phyloP scores from a whole-genome alignment of 2,797 vertebrate species.

The Aphelocoma californica region DNA sequence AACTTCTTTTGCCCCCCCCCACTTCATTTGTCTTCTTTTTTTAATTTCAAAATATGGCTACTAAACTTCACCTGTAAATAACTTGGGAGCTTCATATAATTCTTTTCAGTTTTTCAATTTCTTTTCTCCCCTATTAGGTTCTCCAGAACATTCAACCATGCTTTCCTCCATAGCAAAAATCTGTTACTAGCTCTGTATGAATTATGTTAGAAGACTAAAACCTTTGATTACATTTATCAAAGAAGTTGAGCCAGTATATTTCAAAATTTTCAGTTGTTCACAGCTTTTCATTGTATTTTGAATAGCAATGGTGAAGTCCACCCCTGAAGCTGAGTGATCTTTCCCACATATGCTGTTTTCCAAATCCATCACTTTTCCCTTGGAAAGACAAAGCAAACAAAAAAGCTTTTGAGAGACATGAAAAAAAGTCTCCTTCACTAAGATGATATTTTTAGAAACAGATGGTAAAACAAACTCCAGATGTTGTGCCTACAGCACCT shows the following conservation, averaged over 20 bases:
- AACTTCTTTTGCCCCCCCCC: neutral
- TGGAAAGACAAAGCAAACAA: slow-evolving; percentile 10
- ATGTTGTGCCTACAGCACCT: slow-evolving; percentile 65
- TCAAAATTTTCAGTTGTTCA: slow-evolving; percentile 32
- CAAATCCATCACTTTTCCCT: slow-evolving; percentile 25
- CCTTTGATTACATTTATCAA: slow-evolving; percentile 60
- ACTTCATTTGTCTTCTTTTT: neutral
- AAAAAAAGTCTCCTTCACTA: neutral
- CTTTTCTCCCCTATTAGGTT: slow-evolving; percentile 17
- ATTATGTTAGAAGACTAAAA: slow-evolving; percentile 43
- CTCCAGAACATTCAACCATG: slow-evolving; percentile 46
- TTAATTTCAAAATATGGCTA: neutral
- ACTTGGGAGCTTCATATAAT: neutral
- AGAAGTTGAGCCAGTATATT: neutral
- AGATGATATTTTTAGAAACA: slow-evolving; percentile 69
- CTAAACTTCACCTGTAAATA: neutral
- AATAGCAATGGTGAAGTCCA: slow-evolving; percentile 8
- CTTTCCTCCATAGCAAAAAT: slow-evolving; percentile 54
- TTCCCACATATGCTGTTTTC: slow-evolving; percentile 61
- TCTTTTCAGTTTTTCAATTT: neutral
- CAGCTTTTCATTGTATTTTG: slow-evolving; percentile 15
- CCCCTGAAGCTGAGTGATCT: slow-evolving; percentile 59
- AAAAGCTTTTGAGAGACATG: slow-evolving; percentile 36
- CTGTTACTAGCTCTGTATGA: slow-evolving; percentile 35
- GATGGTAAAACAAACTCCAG: slow-evolving; percentile 72